These are phyloP conservation scores for Laodelphax striatellus DNA, from an alignment of 1,140 invertebrate species.

Conservation along the genomic window DNA sequence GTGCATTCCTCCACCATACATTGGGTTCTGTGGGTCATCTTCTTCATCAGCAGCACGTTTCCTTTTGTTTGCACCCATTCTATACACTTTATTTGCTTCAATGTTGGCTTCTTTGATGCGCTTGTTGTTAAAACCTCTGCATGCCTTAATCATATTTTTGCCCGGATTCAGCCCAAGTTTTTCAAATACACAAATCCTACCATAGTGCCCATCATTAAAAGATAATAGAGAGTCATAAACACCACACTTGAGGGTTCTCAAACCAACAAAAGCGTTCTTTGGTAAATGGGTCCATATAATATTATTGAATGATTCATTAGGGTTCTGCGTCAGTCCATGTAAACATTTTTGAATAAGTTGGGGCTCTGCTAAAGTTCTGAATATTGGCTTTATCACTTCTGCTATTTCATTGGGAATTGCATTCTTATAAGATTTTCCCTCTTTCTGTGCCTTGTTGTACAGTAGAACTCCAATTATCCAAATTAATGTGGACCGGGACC, in stretches of 20 bases:
- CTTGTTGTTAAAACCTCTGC: not conserved
- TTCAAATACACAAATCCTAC: not conserved
- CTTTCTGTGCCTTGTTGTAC: not conserved
- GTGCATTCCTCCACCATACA: too few species aligned
- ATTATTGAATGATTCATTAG: slow-evolving; percentile 19
- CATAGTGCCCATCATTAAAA: slow-evolving; percentile 7
- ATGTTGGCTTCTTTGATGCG: not conserved
- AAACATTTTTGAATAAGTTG: slow-evolving; percentile 13
- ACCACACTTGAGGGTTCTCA: slow-evolving; percentile 17
- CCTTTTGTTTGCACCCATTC: not conserved
- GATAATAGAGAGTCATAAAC: slow-evolving; percentile 3
- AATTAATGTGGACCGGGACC: too few species aligned
- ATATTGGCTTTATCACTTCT: slow-evolving; percentile 5
- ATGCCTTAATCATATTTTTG: not conserved
- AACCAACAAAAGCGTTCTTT: slow-evolving; percentile 20
- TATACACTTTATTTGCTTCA: not conserved
- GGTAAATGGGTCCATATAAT: slow-evolving; percentile 20
- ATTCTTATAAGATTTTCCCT: not conserved
- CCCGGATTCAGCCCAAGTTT: not conserved
- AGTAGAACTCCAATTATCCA: too few species aligned
- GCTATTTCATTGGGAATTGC: not conserved
- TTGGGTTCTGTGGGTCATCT: not conserved
- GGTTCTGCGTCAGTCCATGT: slow-evolving; percentile 19
- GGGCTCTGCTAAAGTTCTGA: slow-evolving; percentile 1
- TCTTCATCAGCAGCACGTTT: not conserved